phyloP scores from a whole-genome alignment of 2,113 vertebrate genomes.

The Clinocottus analis region DNA sequence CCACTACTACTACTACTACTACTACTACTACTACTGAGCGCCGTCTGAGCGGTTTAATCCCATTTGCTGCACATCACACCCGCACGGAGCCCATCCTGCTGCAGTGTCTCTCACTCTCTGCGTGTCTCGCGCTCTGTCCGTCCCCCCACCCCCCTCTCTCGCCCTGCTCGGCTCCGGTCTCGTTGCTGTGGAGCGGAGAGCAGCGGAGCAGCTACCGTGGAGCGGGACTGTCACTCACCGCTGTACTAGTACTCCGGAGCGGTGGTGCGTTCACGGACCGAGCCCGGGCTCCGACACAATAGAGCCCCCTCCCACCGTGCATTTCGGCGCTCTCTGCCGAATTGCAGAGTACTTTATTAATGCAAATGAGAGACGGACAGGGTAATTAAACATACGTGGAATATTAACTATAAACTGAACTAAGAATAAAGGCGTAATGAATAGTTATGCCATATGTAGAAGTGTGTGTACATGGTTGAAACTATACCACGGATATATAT shows the following conservation, averaged over 20 bases:
- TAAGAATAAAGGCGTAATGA: background rate
- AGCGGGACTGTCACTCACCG: conserved; percentile 74
- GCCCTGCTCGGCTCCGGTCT: conserved; percentile 25
- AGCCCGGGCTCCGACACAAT: conserved; percentile 17
- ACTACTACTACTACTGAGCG: conserved; percentile 35
- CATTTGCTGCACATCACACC: conserved; percentile 47
- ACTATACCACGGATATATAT: background rate
- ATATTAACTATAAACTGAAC: background rate
- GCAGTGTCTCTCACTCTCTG: conserved; percentile 7
- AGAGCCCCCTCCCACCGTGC: background rate
- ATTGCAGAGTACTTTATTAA: background rate
- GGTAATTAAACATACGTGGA: background rate
- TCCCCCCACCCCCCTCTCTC: conserved; percentile 10
- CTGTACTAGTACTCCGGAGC: conserved; percentile 56
- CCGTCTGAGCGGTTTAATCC: conserved; percentile 69
- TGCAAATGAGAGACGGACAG: too few relatives aligned
- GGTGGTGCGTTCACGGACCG: conserved; percentile 56
- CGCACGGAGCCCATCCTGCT: conserved; percentile 28
- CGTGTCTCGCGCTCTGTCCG: conserved; percentile 10
- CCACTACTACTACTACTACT: conserved; percentile 55
- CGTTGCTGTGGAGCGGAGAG: conserved; percentile 33
- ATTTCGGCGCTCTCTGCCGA: too few relatives aligned
- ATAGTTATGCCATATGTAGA: background rate
- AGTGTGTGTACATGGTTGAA: background rate
- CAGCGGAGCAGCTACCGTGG: conserved; percentile 64